Percentiles rank a stretch among this genome's conserved stretches.
These are phyloP conservation scores for Campylomormyrus tamandua DNA, from an alignment of 2,113 vertebrate species.

Conservation along the genomic window DNA sequence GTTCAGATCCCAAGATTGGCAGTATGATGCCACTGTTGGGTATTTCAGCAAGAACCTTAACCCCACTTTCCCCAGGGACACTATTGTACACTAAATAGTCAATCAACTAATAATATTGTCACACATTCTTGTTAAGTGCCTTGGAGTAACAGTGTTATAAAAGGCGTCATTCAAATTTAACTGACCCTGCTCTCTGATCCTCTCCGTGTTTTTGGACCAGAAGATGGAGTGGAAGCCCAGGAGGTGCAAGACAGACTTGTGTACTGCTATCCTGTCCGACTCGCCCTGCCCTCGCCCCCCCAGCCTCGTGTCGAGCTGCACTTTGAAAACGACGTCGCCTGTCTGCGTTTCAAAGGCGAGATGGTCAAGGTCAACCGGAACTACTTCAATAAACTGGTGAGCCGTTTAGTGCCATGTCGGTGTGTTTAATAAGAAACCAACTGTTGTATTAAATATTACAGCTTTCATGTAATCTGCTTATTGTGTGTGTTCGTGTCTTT, in stretches of 20 bases:
- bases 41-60: neutral
- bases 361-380: conserved; percentile 92
- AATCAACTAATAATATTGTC: neutral
- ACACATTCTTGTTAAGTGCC: neutral
- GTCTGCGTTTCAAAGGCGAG: conserved; percentile 88
- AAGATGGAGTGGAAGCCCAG: conserved; percentile 60
- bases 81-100: neutral
- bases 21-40: neutral
- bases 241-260: conserved; percentile 75
- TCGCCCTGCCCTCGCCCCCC: conserved; percentile 67
- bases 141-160: neutral
- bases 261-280: conserved; percentile 84
- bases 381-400: conserved; percentile 93
- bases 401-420: neutral
- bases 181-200: neutral
- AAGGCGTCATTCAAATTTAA: neutral
- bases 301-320: conserved; percentile 87
- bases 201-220: neutral
- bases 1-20: neutral
- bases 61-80: neutral
- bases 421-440: neutral
- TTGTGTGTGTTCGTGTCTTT: neutral
- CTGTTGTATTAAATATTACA: neutral
- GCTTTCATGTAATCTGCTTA: neutral
- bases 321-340: conserved; percentile 84